Percentiles rank a stretch among this genome's conserved stretches.
These are phyloP conservation scores for Parnassius mnemosyne DNA, from an alignment of 2,888 invertebrate species.

Conservation along the genomic window DNA sequence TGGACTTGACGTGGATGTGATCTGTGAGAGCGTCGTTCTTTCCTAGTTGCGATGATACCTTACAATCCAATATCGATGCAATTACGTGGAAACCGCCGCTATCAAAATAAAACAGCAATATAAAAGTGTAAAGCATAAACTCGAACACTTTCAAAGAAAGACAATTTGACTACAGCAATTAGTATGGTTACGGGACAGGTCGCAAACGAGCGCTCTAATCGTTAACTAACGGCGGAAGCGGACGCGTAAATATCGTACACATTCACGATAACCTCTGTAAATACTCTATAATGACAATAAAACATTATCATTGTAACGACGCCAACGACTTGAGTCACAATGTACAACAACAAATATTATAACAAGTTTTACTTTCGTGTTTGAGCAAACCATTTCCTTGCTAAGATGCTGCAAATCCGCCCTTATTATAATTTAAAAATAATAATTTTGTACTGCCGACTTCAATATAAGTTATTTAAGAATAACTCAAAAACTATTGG, in stretches of 20 bases:
- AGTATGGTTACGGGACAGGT: background rate
- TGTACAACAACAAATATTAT: background rate
- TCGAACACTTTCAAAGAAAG: conserved; percentile 6
- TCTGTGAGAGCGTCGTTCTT: too few species aligned
- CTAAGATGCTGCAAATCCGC: too few species aligned
- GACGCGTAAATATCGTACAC: background rate
- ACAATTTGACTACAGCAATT: conserved; percentile 5
- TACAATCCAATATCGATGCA: too few species aligned
- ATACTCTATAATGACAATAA: conserved; percentile 13
- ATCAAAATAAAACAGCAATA: background rate
- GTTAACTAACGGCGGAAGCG: conserved; percentile 17
- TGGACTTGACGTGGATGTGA: too few species aligned
- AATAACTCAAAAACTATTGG: too few species aligned
- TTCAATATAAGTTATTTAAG: too few species aligned
- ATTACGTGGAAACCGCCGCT: too few species aligned
- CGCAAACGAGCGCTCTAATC: conserved; percentile 12
- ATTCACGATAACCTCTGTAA: conserved; percentile 8
- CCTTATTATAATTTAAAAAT: too few species aligned
- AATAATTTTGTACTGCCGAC: too few species aligned
- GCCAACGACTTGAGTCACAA: conserved; percentile 7
- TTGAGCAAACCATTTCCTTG: too few species aligned
- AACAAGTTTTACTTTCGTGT: background rate
- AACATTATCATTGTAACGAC: conserved; percentile 1
- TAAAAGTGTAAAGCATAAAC: background rate
- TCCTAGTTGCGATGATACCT: too few species aligned